Evolutionary conservation across 2,888 invertebrate species (phyloP), one percentile per base, ranked within the genome.

Genomic region (Sceliomorpha sp.): DNA sequence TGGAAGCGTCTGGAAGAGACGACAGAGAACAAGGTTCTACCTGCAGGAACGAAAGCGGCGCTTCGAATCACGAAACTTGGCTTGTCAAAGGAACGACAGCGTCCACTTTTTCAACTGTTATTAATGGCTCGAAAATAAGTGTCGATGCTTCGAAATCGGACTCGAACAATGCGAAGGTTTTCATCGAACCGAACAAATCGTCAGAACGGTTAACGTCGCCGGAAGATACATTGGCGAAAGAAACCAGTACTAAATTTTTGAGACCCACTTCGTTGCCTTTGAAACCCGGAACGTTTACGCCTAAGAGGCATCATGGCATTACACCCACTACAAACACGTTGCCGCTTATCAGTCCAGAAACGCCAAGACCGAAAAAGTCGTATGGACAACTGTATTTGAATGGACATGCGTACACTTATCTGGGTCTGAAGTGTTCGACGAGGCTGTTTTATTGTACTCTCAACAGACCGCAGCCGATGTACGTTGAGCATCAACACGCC

Each of bases 391-490:
- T 96, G 60, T 96, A 95, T 88, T 90, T 96, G 64, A 96, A 97
- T 84, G 97, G 97, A 26, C 96, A 96, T 84, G 96, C 96, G 31
- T 97, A 97, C 87, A 97, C 97, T 37, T 96, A 96, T 88, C 89
- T 97, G 79, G 97, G 96, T 0, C 90, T 97, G 59, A 97, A 97
- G 89, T 95, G 96, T 86, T 96, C 96, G 13, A 96, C 97, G 0
- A 93, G 95, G 85, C 93, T 95, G 60, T 97, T 96, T 78, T 98
- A 96, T 88, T 98, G 98, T 82, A 97, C 97, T 0, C 91, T 98
- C 42, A 96, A 97, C 87, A 93, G 96, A 75, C 95, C 97, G 0
- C 98, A 98, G 85, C 98, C 98, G 1, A 97, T 96, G 86, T 98
- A 98, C 86, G 96, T 98, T 60, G 94, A 94, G 0, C 95, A 96